A percentile compares a stretch with the other conserved stretches of the same genome.
Conservation (phyloP, 1,140 invertebrate genomes). For the Mylabris phalerata region DNA sequence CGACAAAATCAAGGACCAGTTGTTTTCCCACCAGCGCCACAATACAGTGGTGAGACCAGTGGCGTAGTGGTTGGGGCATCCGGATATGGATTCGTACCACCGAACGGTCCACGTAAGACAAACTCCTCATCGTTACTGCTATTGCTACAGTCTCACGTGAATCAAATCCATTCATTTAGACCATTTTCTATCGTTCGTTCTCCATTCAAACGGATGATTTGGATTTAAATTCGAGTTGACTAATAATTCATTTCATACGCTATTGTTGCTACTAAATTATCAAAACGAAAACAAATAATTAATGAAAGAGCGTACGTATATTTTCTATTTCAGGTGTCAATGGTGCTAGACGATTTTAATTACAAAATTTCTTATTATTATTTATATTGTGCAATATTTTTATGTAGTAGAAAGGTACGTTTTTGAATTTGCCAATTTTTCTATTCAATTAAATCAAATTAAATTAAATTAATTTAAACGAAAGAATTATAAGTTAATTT, state of each 20-base stretch:
- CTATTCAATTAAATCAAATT: too few relatives aligned
- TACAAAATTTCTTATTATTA: too few relatives aligned
- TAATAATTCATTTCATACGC: neutral
- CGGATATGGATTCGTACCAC: slow-evolving; percentile 67
- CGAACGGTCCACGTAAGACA: slow-evolving; percentile 50
- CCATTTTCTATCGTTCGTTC: neutral
- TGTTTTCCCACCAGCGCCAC: slow-evolving; percentile 59
- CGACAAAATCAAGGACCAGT: slow-evolving; percentile 55
- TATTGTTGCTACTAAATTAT: neutral
- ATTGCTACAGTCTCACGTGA: too few relatives aligned
- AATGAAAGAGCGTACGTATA: neutral
- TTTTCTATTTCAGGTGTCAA: neutral
- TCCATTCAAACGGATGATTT: neutral
- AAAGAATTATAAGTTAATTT: too few relatives aligned
- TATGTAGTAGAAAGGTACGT: too few relatives aligned
- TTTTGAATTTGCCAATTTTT: too few relatives aligned
- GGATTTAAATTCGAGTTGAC: neutral
- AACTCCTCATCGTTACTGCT: neutral
- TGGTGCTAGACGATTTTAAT: neutral
- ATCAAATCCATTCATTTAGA: neutral
- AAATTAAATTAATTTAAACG: too few relatives aligned
- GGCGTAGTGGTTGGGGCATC: slow-evolving; percentile 65
- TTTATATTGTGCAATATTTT: too few relatives aligned
- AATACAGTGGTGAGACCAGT: slow-evolving; percentile 56
- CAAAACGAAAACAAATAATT: neutral